Evolutionary conservation across 2,888 invertebrate genomes (phyloP), one percentile per base, ranked within the genome.

Genomic region (Rhopalosiphum nymphaeae): DNA sequence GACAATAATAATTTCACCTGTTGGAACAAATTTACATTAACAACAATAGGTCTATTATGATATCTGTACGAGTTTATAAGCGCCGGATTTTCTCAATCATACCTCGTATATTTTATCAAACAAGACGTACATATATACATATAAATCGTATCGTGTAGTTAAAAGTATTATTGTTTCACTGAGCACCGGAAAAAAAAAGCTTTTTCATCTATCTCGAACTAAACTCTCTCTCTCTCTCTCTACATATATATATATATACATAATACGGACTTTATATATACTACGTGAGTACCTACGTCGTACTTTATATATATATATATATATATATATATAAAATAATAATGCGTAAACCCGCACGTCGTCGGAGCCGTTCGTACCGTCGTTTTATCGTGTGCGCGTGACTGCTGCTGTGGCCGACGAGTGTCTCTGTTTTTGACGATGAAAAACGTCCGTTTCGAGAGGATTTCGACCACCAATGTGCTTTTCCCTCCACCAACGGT

Each of bases 371-470:
- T 78, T 78, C 36, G 78, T 78, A 36, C 78, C 78, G 46, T 29
- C 87, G 87, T 87, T 87, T 46, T 46, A 87, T 87, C 87, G 46
- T 49, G 87, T 87, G 44, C 49, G 87, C 87, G 87, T 87, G 49
- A 78, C 86, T 44, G 89, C 61, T 44, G 25, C 42, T 78, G 78
- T 29, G 91, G 42, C 25, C 78, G 91, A 42, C 53, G 91, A 90
- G 49, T 53, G 91, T 91, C 29, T 91, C 85, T 91, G 91, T 91
- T 91, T 91, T 85, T 86, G 85, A 91, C 91, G 91, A 91, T 91
- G 91, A 91, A 86, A 91, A 86, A 91, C 91, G 85, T 91, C 44
- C 86, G 86, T 86, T 91, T 91, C 57, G 85, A 91, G 85, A 46
- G 57, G 57, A 46, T 91, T 86, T 44, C 84, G 84, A 29, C 78